These are phyloP conservation scores for Pachypanchax playfairii DNA, from an alignment of 2,113 vertebrate species.

Conservation along the genomic window DNA sequence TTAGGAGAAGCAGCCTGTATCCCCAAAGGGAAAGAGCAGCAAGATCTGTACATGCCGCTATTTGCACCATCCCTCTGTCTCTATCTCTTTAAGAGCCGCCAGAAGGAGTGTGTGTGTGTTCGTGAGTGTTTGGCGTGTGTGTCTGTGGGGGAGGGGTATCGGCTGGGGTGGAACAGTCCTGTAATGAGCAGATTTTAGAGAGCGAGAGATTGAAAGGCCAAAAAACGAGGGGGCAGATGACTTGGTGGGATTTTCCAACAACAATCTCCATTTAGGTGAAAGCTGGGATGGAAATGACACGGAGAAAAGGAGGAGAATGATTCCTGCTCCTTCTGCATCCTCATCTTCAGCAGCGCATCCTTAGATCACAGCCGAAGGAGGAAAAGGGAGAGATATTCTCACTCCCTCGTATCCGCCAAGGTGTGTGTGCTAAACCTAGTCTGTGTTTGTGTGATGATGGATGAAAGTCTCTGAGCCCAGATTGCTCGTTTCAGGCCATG, in stretches of 20 bases:
- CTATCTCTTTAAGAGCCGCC: slow-evolving; percentile 82
- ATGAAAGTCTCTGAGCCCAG: slow-evolving; percentile 49
- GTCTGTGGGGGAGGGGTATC: slow-evolving; percentile 80
- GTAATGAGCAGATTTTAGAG: slow-evolving; percentile 82
- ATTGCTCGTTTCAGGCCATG: slow-evolving; percentile 62
- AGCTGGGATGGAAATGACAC: slow-evolving; percentile 48
- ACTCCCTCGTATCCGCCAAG: slow-evolving; percentile 58
- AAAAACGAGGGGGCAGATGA: slow-evolving; percentile 68
- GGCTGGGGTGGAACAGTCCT: slow-evolving; percentile 83
- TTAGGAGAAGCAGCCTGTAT: slow-evolving; percentile 69
- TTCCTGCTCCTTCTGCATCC: slow-evolving; percentile 31
- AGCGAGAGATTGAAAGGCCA: slow-evolving; percentile 58
- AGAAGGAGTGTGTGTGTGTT: slow-evolving; percentile 67
- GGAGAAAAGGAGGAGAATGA: slow-evolving; percentile 39
- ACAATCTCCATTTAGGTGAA: slow-evolving; percentile 44
- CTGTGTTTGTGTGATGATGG: slow-evolving; percentile 31
- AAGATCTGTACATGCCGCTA: slow-evolving; percentile 53
- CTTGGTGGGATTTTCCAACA: slow-evolving; percentile 71
- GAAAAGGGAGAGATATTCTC: slow-evolving; percentile 47
- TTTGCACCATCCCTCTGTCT: slow-evolving; percentile 56
- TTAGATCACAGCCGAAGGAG: slow-evolving; percentile 55
- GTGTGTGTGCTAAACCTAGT: slow-evolving; percentile 52
- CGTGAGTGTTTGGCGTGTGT: slow-evolving; percentile 51
- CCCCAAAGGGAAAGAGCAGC: slow-evolving; percentile 54
- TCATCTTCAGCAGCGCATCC: slow-evolving; percentile 58